Base-by-base conservation (phyloP, 2,797 vertebrate genomes). In the Aplochiton taeniatus region DNA sequence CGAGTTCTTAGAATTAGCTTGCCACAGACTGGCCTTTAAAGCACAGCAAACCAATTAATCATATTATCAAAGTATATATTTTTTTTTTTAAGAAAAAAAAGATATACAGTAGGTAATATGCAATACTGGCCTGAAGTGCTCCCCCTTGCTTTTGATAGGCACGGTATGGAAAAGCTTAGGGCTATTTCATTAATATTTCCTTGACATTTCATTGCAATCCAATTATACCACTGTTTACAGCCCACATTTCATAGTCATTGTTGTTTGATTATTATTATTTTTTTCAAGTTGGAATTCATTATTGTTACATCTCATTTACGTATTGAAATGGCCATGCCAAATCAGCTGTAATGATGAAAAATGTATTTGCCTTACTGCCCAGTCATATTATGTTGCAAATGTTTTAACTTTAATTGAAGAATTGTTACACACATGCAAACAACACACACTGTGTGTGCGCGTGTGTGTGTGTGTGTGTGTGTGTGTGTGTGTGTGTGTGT, bases 141-240 rank as follows among this genome's bases (percentile, higher is more conserved):
- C 57, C 66, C 75, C n/a, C 46, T 57, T 51, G 20, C 65, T 74
- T 60, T 66, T 75, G 73, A 68, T 63, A 70, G 54, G 46, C 72
- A 74, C 58, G 69, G 51, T 56, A 41, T 66, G 51, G 51, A 59
- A 78, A 58, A 68, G 75, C 73, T 75, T 76, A 56, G 55, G 70
- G 77, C 66, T 46, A 56, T 74, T 77, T 68, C 67, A 80, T 83
- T 82, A 78, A 81, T 82, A 83, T 85, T 76, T 76, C 51, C 42
- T 70, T 76, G 69, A 85, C 70, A 80, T 73, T 76, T 73, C 68
- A 86, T 86, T 85, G 81, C 72, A 76, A 73, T 78, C 77, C 84
- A 88, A 87, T 89, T 87, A 88, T 55, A 74, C 50, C 63, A 68
- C 45, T 48, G 60, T 87, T 84, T 75, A 71, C 50, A 69, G 74